Evolutionary conservation across 2,113 vertebrate genomes (phyloP), one percentile per base, ranked within the genome.

Genomic region (Cepphus grylle): DNA sequence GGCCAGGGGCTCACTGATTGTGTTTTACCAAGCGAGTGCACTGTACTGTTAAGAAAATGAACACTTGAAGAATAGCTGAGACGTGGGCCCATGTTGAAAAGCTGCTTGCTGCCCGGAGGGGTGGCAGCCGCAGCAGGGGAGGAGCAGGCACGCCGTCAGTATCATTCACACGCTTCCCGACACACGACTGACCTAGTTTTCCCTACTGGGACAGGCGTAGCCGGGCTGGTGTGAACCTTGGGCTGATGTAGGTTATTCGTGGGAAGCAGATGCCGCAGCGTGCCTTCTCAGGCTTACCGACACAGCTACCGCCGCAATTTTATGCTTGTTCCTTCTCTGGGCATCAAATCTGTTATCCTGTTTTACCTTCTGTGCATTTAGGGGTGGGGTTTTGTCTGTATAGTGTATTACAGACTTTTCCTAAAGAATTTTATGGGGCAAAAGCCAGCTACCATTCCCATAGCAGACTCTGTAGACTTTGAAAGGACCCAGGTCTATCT

Each of bases 131-230:
- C 73, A 32, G 94, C 86, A 19, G 94, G 88, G 78, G 70, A 76
- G 82, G 62, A 49, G 81, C 86, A 6, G 82, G 53, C 86, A 40
- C 0, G 8, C 63, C 30, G 20, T 65, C 88, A 62, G 3, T 1
- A 15, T 5, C 74, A 11, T 40, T 82, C 70, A 80, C 52, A 61
- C 14, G 4, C 89, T 59, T 45, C 20, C 63, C 65, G 63, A 5
- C 80, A 26, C 92, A 71, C 27, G 0, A 50, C 63, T 93, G 96
- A 95, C 95, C 95, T 10, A 86, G 52, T 92, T 97, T 92, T 90
- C 67, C 91, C 56, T 42, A 2, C 0, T 50, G 84, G 93, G 45
- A 47, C 62, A 30, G 52, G 25, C 21, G 0, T 26, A 92, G 21
- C 63, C 0, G 5, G 36, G 63, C 79, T 87, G 81, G 3, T 40